Conservation (phyloP, 1,140 invertebrate species). For the Brachionus asplanchnoidis region DNA sequence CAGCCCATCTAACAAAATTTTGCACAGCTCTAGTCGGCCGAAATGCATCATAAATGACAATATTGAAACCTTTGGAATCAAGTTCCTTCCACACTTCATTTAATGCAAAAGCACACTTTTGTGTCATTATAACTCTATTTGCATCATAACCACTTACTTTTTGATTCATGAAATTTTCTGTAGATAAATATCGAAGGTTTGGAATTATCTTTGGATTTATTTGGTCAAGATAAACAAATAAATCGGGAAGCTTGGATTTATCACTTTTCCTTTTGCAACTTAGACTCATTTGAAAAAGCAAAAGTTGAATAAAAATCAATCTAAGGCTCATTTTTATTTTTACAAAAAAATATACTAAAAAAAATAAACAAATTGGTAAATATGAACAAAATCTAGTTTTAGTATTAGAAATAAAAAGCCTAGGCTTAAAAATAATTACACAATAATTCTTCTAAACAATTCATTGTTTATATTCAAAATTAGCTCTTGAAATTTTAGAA, state of each 20-base stretch:
- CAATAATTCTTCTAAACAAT: too few species aligned
- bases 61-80: neutral
- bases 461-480: too few species aligned
- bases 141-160: neutral
- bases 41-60: neutral
- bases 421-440: too few species aligned
- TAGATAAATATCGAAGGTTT: neutral
- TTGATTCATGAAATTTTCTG: neutral
- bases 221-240: neutral
- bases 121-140: neutral
- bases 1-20: slow-evolving; percentile 1
- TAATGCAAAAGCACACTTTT: neutral
- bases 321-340: neutral
- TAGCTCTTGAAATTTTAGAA: too few species aligned
- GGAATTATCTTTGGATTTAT: neutral
- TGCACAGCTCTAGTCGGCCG: neutral
- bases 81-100: neutral
- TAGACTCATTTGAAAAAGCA: neutral
- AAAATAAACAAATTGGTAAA: too few species aligned
- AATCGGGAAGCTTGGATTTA: neutral
- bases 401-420: too few species aligned
- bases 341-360: too few species aligned
- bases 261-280: neutral
- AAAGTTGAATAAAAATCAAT: neutral
- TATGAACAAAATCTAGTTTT: too few species aligned